Base-by-base conservation (phyloP, 2,888 invertebrate species). In the Drosophila austrosaltans region DNA sequence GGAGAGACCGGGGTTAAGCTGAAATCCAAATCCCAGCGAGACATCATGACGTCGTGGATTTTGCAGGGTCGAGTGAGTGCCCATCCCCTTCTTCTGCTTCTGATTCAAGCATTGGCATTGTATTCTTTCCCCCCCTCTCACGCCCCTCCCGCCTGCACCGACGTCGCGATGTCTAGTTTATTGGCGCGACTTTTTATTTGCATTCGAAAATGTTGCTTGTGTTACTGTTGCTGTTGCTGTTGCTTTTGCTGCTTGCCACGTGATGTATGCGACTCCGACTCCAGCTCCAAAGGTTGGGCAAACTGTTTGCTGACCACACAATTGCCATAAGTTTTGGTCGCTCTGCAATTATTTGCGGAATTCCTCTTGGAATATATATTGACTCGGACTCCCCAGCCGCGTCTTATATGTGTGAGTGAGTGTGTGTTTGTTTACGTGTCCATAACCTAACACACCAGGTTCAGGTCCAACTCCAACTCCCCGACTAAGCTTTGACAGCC, bases 101-200 rank as follows among this genome's bases (percentile, higher is more conserved):
- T 39, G 59, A 16, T 44, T 76, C 57, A 22, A 57, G 71, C 72
- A 66, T 67, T 63, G 74, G 66, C 77, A 78, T 78, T 79, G 81
- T 78, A 12, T 48, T 22, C 48, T 48, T 25, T 25, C 22, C 25
- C 36, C 36, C 28, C 28, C 28, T 2, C 28, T 28, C 28, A 28
- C 28, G 5, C 2, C 28, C 1, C 36, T 66, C 66, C 71, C 60
- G 66, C 61, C 60, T 72, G 68, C 61, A 53, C 22, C 77, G 87
- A 78, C 89, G 89, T 87, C 90, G 85, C 78, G 72, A 84, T 83
- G 90, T 90, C 89, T 90, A 90, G 90, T 90, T 90, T 90, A 90
- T 91, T 91, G 90, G 90, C 87, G 89, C 88, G 86, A 90, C 87
- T 90, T 90, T 87, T 89, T 90, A 89, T 91, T 91, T 91, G 89